Base-by-base conservation (phyloP, 2,797 vertebrate species). In the Echeneis naucrates region DNA sequence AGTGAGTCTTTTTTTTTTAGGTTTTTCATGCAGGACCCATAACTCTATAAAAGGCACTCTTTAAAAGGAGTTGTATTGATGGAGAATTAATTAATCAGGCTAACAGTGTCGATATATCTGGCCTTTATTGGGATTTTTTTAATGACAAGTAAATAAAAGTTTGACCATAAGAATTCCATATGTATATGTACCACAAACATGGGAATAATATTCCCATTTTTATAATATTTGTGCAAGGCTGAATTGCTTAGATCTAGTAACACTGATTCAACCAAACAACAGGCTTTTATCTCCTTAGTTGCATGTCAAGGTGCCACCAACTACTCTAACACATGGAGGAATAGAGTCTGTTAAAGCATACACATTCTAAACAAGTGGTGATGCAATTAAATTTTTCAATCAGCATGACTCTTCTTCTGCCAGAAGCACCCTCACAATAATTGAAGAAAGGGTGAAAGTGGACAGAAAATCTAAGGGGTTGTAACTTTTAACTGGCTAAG, bases 341-440 rank as follows among this genome's bases (percentile, higher is more conserved):
- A 78, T 32, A 59, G 40, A 76, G 44, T 67, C 60, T 48, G 62
- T 79, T 63, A 66, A 63, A 78, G 65, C 42, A 24, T 42, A 64
- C 77, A 72, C 66, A 62, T 86, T 88, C 69, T 78, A 42, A 84
- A 82, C 71, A 86, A 71, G 61, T 52, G 73, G 60, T 71, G 80
- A 87, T 77, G 72, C 69, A 80, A 84, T 82, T 80, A 70, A 75
- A 77, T 69, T 90, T 89, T 88, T 80, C 83, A 85, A 85, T 90
- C 78, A 82, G 54, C 74, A 71, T 80, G 82, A 87, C 81, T 85
- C 71, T 58, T 58, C 80, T 72, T 33, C 63, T 9, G 78, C 75
- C 82, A 76, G 65, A 67, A 86, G 82, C 79, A 38, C 33, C 67
- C 71, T 76, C 53, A 13, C 21, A 72, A 72, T 86, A 86, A 90